These are phyloP conservation scores for Catharus minimus DNA, from an alignment of 2,113 vertebrate genomes.

Conservation along the genomic window DNA sequence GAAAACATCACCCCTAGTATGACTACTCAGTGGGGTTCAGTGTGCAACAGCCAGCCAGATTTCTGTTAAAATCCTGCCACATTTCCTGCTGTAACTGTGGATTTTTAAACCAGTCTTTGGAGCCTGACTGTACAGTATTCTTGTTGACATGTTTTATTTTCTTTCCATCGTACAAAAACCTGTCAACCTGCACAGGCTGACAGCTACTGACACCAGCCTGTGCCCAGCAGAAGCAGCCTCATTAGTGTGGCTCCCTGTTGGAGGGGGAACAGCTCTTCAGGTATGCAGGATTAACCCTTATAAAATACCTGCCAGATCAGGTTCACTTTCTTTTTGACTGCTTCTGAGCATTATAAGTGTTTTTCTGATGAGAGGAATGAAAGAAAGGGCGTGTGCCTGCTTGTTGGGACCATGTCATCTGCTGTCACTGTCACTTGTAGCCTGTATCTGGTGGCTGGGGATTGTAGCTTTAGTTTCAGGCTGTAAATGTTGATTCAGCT, in stretches of 20 bases:
- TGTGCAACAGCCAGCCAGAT: not conserved
- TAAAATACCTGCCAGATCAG: not conserved
- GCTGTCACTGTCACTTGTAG: not conserved
- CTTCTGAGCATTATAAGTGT: not conserved
- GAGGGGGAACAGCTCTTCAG: not conserved
- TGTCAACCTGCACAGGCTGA: not conserved
- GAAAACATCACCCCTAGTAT: not conserved
- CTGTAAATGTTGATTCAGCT: not conserved
- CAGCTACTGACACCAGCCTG: not conserved
- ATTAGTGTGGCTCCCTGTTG: not conserved
- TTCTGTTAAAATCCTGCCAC: not conserved
- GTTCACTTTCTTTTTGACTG: not conserved
- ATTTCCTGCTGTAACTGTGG: not conserved
- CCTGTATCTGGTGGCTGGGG: not conserved
- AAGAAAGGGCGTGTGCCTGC: not conserved
- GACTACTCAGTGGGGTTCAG: not conserved
- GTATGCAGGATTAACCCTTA: not conserved
- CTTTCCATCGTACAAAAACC: not conserved
- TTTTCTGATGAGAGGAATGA: not conserved
- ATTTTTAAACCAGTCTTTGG: not conserved
- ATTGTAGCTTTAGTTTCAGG: not conserved
- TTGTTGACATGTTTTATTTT: not conserved
- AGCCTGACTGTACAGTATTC: not conserved
- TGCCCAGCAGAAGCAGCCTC: not conserved
- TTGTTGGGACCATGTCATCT: not conserved